phyloP scores from a whole-genome alignment of 2,888 invertebrate genomes.

The Drosophila gaucha region DNA sequence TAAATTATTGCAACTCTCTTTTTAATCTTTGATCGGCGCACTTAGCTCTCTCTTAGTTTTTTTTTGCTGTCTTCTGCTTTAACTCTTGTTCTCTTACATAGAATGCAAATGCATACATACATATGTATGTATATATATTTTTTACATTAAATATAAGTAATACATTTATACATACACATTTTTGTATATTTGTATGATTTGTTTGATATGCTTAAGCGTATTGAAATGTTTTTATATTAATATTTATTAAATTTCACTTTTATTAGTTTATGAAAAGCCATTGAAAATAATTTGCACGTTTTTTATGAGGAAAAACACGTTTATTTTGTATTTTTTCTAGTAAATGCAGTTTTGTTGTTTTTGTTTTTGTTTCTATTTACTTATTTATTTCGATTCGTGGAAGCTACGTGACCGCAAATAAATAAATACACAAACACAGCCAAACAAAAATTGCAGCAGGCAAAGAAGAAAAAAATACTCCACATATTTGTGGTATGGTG shows the following conservation, averaged over 20 bases:
- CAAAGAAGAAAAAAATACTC: conserved; percentile 4
- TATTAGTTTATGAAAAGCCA: neutral
- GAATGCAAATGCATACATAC: no score
- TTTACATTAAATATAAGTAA: no score
- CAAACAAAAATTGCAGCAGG: conserved; percentile 26
- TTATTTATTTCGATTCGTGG: conserved; percentile 26
- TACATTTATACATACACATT: no score
- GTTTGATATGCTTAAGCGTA: neutral
- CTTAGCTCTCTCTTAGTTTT: no score
- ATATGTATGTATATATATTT: no score
- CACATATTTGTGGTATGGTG: neutral
- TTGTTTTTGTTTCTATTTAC: conserved; percentile 9
- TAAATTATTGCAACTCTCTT: neutral
- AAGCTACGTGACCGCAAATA: conserved; percentile 58
- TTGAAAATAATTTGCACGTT: neutral
- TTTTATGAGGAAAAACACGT: neutral
- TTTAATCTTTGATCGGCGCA: neutral
- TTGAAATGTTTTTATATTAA: neutral
- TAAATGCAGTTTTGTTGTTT: conserved; percentile 1
- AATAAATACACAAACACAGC: conserved; percentile 24
- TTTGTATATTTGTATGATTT: neutral
- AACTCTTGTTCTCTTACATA: no score
- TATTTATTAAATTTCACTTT: conserved; percentile 6
- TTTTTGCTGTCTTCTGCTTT: no score
- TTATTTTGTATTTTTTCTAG: neutral